These are phyloP conservation scores for Acronicta aceris DNA, from an alignment of 2,888 invertebrate species.

Conservation along the genomic window DNA sequence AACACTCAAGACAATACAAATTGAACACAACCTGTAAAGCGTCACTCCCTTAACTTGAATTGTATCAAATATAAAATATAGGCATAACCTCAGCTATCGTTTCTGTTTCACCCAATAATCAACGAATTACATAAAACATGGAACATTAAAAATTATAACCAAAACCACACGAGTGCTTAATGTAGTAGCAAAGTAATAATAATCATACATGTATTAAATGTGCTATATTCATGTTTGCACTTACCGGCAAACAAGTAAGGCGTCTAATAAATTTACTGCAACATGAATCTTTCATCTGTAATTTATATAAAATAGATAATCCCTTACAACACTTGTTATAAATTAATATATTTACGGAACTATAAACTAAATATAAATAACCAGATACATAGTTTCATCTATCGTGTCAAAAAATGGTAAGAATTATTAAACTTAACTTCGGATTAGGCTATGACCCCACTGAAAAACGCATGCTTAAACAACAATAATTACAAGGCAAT, in stretches of 20 bases:
- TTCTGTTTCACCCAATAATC: constrained; percentile 12
- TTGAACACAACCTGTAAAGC: constrained; percentile 22
- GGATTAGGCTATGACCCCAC: constrained; percentile 72
- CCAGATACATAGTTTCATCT: constrained; percentile 8
- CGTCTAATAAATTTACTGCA: constrained; percentile 84
- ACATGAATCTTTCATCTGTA: constrained; percentile 84
- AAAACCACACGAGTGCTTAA: constrained; percentile 46
- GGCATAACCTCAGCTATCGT: constrained; percentile 2
- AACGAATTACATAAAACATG: constrained; percentile 22
- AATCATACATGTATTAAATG: constrained; percentile 38
- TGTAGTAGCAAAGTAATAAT: constrained; percentile 46
- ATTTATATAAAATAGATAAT: constrained; percentile 64
- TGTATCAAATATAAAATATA: constrained; percentile 10
- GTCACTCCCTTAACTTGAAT: constrained; percentile 12
- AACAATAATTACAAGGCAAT: constrained; percentile 48
- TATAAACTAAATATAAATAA: constrained; percentile 17
- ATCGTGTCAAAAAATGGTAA: constrained; percentile 13
- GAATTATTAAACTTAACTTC: constrained; percentile 5
- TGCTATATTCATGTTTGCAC: constrained; percentile 70
- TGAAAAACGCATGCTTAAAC: constrained; percentile 65
- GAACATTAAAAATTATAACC: constrained; percentile 20
- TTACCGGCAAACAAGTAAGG: constrained; percentile 83
- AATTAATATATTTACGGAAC: not conserved
- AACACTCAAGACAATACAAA: constrained; percentile 12
- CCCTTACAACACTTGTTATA: constrained; percentile 25